Percentiles rank a stretch among this genome's conserved stretches.
These are phyloP conservation scores for Microcebus tavaratra DNA, from an alignment of 2,113 vertebrate species.

Conservation along the genomic window DNA sequence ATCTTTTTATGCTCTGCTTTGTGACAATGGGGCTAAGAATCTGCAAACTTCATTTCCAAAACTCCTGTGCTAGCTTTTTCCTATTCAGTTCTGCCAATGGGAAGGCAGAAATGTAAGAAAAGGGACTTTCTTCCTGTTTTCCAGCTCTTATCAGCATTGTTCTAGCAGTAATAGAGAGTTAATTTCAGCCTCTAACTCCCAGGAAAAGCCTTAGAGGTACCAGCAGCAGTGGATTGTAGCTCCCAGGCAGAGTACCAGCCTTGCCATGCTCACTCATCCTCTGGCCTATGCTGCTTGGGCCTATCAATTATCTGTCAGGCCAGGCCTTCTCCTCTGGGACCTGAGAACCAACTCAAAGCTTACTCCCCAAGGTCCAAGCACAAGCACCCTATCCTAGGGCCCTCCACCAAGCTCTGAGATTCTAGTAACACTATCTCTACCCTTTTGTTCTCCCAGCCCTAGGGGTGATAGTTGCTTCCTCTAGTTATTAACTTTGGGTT, in stretches of 20 bases:
- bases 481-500: background rate
- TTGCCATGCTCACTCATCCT: background rate
- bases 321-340: background rate
- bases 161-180: background rate
- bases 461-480: background rate
- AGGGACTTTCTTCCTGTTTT: background rate
- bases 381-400: background rate
- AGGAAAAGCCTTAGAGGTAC: background rate
- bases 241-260: background rate
- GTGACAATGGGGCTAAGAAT: background rate
- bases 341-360: background rate
- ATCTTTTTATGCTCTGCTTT: background rate
- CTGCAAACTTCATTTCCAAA: background rate
- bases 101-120: background rate
- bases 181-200: background rate
- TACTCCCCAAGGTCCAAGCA: background rate
- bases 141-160: background rate
- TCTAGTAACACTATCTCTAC: background rate
- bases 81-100: background rate
- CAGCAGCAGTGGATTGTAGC: background rate
- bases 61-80: background rate
- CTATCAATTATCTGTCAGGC: background rate
- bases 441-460: background rate
- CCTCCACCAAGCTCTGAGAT: background rate
- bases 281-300: background rate